These are phyloP conservation scores for Pocillopora verrucosa DNA, from an alignment of 64 coral and sea anemone species.

Conservation along the genomic window DNA sequence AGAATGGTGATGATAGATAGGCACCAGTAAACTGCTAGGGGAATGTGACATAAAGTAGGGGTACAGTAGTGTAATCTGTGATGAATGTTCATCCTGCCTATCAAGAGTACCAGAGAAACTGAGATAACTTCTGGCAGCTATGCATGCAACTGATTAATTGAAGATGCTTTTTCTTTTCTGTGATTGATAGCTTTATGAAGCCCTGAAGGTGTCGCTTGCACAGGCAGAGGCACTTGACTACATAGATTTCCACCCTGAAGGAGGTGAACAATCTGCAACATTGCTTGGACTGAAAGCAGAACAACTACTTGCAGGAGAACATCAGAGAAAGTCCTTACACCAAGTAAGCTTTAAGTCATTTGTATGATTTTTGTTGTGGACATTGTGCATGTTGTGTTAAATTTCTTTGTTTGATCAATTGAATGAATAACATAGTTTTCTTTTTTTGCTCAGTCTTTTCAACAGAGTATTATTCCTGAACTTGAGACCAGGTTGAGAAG, in stretches of 20 bases:
- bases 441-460: constrained; percentile 57
- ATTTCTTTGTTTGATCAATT: background rate
- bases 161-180: background rate
- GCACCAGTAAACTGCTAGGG: too few relatives aligned
- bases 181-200: constrained; percentile 64
- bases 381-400: background rate
- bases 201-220: constrained; percentile 57
- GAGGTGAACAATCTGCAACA: constrained; percentile 49
- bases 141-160: background rate
- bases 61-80: too few relatives aligned
- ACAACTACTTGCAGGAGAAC: constrained; percentile 27
- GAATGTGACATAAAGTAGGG: too few relatives aligned
- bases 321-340: constrained; percentile 28
- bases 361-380: background rate
- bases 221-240: constrained; percentile 78
- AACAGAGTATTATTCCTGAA: constrained; percentile 92
- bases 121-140: too few relatives aligned
- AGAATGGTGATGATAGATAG: too few relatives aligned
- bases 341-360: background rate
- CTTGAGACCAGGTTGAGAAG: constrained; percentile 78
- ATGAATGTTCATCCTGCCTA: too few relatives aligned
- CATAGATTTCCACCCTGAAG: constrained; percentile 76
- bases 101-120: too few relatives aligned
- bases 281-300: constrained; percentile 84
- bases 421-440: background rate